Percentiles rank a stretch among this genome's conserved stretches.
These are phyloP conservation scores for Remorina albescens DNA, from an alignment of 2,797 vertebrate genomes.

Conservation along the genomic window DNA sequence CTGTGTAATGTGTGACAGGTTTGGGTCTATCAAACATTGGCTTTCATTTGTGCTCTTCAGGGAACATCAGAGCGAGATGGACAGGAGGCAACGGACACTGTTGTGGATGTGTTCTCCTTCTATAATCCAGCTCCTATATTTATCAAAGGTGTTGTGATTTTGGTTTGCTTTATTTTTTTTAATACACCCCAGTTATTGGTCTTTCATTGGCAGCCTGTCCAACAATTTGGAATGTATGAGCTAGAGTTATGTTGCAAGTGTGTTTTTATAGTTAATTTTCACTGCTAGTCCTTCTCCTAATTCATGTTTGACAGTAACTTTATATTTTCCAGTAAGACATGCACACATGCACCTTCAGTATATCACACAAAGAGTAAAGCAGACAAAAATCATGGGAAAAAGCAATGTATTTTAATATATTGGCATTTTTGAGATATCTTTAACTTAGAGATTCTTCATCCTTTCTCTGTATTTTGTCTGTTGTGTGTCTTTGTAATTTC, in stretches of 20 bases:
- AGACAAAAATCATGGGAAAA: background rate
- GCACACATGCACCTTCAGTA: background rate
- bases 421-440: background rate
- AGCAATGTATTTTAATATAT: slow-evolving; percentile 1
- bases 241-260: background rate
- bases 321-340: too few species aligned
- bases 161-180: slow-evolving; percentile 11
- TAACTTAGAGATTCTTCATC: too few species aligned
- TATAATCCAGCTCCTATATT: slow-evolving; percentile 16
- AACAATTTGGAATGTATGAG: slow-evolving; percentile 40
- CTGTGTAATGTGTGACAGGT: slow-evolving; percentile 52
- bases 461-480: background rate
- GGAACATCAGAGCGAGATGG: slow-evolving; percentile 23
- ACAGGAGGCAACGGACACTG: background rate
- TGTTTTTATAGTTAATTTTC: slow-evolving; percentile 57
- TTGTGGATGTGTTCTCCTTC: background rate
- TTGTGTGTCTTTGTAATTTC: slow-evolving; percentile 39
- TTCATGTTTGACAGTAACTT: background rate
- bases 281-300: too few species aligned
- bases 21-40: slow-evolving; percentile 45
- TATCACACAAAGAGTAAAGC: background rate
- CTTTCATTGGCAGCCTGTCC: slow-evolving; percentile 54
- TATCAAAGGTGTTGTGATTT: background rate
- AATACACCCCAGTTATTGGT: slow-evolving; percentile 26
- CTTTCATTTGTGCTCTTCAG: slow-evolving; percentile 47